A percentile compares a stretch with the other conserved stretches of the same genome.
These are phyloP conservation scores for Glossophaga mutica DNA, from an alignment of 2,797 vertebrate species.

Conservation along the genomic window DNA sequence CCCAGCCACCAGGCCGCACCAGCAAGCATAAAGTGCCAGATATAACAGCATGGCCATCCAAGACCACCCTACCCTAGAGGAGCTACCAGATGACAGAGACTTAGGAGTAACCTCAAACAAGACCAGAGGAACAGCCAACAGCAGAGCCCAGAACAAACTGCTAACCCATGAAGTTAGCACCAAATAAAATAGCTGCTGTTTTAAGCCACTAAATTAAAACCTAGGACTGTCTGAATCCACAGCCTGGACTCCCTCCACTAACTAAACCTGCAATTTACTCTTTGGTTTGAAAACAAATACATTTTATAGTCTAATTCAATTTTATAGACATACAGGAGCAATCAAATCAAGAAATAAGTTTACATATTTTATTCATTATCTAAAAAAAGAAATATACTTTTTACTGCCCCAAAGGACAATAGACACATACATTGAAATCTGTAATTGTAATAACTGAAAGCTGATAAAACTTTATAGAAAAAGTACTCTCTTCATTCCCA, in stretches of 20 bases:
- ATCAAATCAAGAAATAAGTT: not conserved
- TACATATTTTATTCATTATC: not conserved
- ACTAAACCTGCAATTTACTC: not conserved
- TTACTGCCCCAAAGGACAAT: not conserved
- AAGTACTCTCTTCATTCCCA: not conserved
- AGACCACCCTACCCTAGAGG: not conserved
- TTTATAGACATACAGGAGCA: not conserved
- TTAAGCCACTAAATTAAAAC: slow-evolving; percentile 22
- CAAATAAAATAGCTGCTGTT: not conserved
- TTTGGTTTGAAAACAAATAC: not conserved
- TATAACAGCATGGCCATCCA: not conserved
- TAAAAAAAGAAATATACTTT: not conserved
- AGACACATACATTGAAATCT: not conserved
- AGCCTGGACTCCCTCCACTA: not conserved
- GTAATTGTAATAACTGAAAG: not conserved
- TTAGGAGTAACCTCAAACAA: not conserved
- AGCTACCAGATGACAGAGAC: not conserved
- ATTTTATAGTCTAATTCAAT: not conserved
- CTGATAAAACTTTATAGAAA: not conserved
- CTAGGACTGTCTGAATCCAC: not conserved
- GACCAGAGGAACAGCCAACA: not conserved
- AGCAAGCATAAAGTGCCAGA: not conserved
- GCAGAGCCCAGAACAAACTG: not conserved
- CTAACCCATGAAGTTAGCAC: not conserved
- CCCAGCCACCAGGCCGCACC: not conserved